phyloP scores from a whole-genome alignment of 2,797 vertebrate species.

The Argya squamiceps region DNA sequence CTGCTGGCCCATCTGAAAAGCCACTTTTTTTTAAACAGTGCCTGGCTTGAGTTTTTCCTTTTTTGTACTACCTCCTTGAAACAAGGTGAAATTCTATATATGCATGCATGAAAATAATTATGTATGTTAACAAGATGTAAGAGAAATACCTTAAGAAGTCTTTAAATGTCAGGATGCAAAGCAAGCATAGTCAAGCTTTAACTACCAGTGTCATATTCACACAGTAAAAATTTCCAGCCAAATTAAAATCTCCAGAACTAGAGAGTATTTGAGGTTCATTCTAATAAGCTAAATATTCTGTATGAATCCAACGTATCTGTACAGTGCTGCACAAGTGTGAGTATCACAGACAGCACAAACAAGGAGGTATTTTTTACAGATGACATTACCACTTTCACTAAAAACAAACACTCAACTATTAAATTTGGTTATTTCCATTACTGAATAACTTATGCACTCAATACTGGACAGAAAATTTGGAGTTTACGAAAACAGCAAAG shows the following conservation, averaged over 20 bases:
- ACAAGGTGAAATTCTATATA: not conserved
- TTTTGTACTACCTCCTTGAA: slow-evolving; percentile 44
- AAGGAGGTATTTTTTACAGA: not conserved
- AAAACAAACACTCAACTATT: not conserved
- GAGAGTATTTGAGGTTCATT: not conserved
- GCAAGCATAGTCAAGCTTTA: not conserved
- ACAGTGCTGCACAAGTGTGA: not conserved
- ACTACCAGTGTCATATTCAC: not conserved
- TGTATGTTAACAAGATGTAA: not conserved
- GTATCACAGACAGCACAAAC: not conserved
- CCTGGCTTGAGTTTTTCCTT: not conserved
- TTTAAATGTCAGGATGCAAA: not conserved
- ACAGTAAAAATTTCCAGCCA: not conserved
- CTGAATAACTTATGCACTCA: not conserved
- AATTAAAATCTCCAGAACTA: not conserved
- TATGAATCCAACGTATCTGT: not conserved
- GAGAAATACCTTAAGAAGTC: not conserved
- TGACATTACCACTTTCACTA: not conserved
- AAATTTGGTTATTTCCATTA: not conserved
- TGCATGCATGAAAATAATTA: not conserved
- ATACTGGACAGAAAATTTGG: not conserved
- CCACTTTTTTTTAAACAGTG: not conserved
- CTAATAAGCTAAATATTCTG: not conserved
- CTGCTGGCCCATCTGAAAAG: slow-evolving; percentile 41
- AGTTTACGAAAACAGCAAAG: not conserved